A percentile compares a stretch with the other conserved stretches of the same genome.
Conservation (phyloP, 1,140 invertebrate species). For the Micrasema minimum region DNA sequence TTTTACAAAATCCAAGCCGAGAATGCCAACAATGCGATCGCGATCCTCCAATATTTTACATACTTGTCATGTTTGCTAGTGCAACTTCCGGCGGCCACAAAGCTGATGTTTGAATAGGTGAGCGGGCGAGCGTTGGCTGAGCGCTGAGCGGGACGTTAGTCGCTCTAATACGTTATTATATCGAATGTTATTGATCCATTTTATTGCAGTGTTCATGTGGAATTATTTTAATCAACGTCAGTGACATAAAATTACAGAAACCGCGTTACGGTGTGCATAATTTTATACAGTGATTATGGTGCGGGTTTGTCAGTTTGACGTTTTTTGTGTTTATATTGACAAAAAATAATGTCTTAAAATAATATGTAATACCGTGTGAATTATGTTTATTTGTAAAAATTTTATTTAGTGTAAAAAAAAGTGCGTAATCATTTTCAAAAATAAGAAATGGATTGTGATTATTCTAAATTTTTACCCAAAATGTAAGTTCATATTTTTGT, state of each 20-base stretch:
- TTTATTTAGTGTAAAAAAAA: constrained; percentile 28
- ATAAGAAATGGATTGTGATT: constrained; percentile 66
- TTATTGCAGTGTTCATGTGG: constrained; percentile 62
- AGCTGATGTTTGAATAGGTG: constrained; percentile 68
- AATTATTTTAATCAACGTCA: constrained; percentile 65
- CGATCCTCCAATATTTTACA: constrained; percentile 83
- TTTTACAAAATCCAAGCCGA: constrained; percentile 70
- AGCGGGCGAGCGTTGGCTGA: constrained; percentile 61
- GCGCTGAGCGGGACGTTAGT: constrained; percentile 61
- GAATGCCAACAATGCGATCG: constrained; percentile 78
- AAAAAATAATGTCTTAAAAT: constrained; percentile 39
- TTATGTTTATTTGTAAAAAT: constrained; percentile 37
- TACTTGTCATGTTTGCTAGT: constrained; percentile 78
- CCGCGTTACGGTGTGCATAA: constrained; percentile 61
- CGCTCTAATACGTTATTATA: constrained; percentile 56
- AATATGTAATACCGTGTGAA: constrained; percentile 29
- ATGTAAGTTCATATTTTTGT: constrained; percentile 59
- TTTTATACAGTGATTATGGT: constrained; percentile 14
- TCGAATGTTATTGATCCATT: constrained; percentile 42
- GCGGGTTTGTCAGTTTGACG: constrained; percentile 44
- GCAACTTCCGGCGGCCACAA: constrained; percentile 58
- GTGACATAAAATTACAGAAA: constrained; percentile 68
- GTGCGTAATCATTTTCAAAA: constrained; percentile 8
- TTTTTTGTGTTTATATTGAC: constrained; percentile 48
- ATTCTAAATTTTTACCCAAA: constrained; percentile 67